Base-by-base conservation (phyloP, 1,140 invertebrate genomes). In the Magallana gigas region DNA sequence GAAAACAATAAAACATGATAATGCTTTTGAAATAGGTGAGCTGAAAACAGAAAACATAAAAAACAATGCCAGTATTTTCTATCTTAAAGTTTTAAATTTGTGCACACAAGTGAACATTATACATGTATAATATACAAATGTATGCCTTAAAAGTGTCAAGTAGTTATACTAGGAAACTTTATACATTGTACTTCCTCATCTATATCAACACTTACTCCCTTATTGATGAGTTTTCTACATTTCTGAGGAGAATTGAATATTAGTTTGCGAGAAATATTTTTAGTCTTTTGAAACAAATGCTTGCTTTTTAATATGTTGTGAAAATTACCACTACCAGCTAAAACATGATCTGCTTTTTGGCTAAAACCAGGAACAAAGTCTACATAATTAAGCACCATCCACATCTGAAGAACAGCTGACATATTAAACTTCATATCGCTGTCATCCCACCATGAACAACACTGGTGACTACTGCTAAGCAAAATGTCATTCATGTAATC, bases 401-500 rank as follows among this genome's bases (percentile, higher is more conserved):
- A 80, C 23, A 80, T 80, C 12, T 81, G 76, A 16, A 81, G 56
- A 29, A 81, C 76, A 23, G 76, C 76, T 7, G 76, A 81, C 16
- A 81, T 29, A 57, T 81, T 81, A 2, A 81, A 81, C 56, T 29
- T 81, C 56, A 81, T 16, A 36, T 57, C 18, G 48, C 29, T 81
- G 16, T 81, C 76, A 48, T 81, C 76, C 76, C 76, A 81, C 56
- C 23, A 81, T 29, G 76, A 57, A 56, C 29, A 81, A 16, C 11
- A 9, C 16, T 81, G 76, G 36, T 23, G 76, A 48, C 23, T 8
- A 48, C 29, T 81, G 29, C 76, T 81, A 7, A 81, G 56, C 4
- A 81, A 81, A 81, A 81, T 81, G 56, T 81, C 76, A 81, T 81
- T 8, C 12, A 48, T 29, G 48, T 81, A 48, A 81, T 81, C 76